Conservation (phyloP, 2,888 invertebrate genomes). For the Amorpha juglandis region DNA sequence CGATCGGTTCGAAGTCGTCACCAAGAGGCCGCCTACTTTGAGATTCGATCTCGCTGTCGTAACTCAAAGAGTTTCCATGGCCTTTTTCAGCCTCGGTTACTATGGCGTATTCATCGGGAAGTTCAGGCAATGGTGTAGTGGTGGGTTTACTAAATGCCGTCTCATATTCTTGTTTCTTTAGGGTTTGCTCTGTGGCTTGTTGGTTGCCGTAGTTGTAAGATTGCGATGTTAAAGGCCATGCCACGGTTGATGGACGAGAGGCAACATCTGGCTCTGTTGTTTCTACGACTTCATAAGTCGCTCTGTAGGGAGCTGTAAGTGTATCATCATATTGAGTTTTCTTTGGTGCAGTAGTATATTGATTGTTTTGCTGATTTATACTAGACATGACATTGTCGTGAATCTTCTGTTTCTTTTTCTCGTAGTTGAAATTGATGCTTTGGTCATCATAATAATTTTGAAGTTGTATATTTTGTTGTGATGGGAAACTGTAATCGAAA, state of each 20-base stretch:
- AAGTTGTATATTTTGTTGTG: conserved; percentile 65
- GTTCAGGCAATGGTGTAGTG: conserved; percentile 59
- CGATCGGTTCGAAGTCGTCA: conserved; percentile 77
- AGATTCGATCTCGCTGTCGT: conserved; percentile 72
- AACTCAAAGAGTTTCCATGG: conserved; percentile 72
- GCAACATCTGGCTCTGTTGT: conserved; percentile 62
- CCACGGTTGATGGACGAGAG: conserved; percentile 63
- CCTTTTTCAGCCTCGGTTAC: conserved; percentile 74
- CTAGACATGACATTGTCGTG: conserved; percentile 69
- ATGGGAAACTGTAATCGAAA: conserved; percentile 60
- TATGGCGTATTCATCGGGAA: conserved; percentile 71
- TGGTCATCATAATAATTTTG: conserved; percentile 62
- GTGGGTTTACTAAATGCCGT: conserved; percentile 56
- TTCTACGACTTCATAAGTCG: conserved; percentile 79
- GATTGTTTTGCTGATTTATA: conserved; percentile 66
- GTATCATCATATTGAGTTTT: conserved; percentile 49
- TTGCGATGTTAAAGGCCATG: conserved; percentile 68
- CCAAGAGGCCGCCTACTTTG: conserved; percentile 77
- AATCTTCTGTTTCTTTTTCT: conserved; percentile 64
- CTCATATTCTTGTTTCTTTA: conserved; percentile 56
- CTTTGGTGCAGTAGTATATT: conserved; percentile 59
- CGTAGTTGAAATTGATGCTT: conserved; percentile 54
- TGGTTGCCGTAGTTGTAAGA: conserved; percentile 55
- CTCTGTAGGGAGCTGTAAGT: conserved; percentile 51
- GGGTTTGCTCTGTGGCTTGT: conserved; percentile 59